Conservation (phyloP, 1,140 invertebrate species). For the Kradibia gibbosae region DNA sequence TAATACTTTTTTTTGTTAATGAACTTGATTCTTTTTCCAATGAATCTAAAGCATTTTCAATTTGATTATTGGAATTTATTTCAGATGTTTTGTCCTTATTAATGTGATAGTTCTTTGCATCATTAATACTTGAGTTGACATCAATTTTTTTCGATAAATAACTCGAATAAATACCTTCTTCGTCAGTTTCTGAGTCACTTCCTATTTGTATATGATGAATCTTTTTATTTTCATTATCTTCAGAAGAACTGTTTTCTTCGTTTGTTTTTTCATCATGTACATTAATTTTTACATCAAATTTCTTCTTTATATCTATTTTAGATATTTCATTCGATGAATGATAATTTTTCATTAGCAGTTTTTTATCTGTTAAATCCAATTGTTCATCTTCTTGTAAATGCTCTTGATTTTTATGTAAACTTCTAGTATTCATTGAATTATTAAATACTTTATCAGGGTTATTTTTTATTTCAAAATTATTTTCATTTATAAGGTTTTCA, state of each 20-base stretch:
- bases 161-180: conserved; percentile 42
- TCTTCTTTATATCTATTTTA: neutral
- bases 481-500: neutral
- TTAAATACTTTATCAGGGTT: neutral
- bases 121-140: neutral
- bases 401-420: conserved; percentile 22
- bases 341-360: neutral
- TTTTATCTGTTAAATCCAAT: neutral
- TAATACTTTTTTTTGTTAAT: neutral
- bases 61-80: neutral
- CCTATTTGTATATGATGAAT: neutral
- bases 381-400: neutral
- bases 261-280: neutral
- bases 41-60: neutral
- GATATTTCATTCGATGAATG: neutral
- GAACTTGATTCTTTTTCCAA: neutral
- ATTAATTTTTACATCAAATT: neutral
- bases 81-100: conserved; percentile 27
- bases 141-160: conserved; percentile 19
- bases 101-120: conserved; percentile 24
- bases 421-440: neutral
- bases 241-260: neutral
- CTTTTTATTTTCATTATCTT: neutral
- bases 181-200: conserved; percentile 44
- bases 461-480: neutral